phyloP scores from a whole-genome alignment of 2,888 invertebrate genomes.

The Osedax fenrisi region DNA sequence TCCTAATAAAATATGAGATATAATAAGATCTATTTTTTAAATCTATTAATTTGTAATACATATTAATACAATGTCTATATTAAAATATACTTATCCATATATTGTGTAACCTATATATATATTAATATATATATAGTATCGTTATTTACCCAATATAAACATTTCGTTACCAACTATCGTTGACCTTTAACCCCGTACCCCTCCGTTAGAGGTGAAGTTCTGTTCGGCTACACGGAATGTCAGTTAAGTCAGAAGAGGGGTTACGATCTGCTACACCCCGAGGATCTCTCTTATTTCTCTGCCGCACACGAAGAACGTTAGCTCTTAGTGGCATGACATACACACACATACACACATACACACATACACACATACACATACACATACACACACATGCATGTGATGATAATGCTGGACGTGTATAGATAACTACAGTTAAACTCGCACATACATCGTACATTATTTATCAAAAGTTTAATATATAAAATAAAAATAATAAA shows the following conservation, averaged over 20 bases:
- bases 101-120: neutral
- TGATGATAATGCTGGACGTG: too few relatives aligned
- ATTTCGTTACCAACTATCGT: too few relatives aligned
- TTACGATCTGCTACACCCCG: slow-evolving; percentile 91
- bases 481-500: too few relatives aligned
- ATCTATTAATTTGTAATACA: too few relatives aligned
- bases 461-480: too few relatives aligned
- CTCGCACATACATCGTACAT: too few relatives aligned
- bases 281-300: slow-evolving; percentile 89
- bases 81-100: neutral
- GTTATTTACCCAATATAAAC: neutral
- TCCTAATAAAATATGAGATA: too few relatives aligned
- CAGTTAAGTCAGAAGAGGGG: slow-evolving; percentile 73
- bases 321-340: slow-evolving; percentile 51
- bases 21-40: too few relatives aligned
- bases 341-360: neutral
- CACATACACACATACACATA: too few relatives aligned
- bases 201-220: slow-evolving; percentile 87
- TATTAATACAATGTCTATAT: neutral
- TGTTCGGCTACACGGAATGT: slow-evolving; percentile 81
- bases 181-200: neutral
- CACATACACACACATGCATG: too few relatives aligned
- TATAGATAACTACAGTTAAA: too few relatives aligned
- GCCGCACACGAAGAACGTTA: slow-evolving; percentile 98
- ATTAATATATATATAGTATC: neutral